Percentiles rank a stretch among this genome's conserved stretches.
These are phyloP conservation scores for Hipposideros larvatus DNA, from an alignment of 2,797 vertebrate genomes.

Conservation along the genomic window DNA sequence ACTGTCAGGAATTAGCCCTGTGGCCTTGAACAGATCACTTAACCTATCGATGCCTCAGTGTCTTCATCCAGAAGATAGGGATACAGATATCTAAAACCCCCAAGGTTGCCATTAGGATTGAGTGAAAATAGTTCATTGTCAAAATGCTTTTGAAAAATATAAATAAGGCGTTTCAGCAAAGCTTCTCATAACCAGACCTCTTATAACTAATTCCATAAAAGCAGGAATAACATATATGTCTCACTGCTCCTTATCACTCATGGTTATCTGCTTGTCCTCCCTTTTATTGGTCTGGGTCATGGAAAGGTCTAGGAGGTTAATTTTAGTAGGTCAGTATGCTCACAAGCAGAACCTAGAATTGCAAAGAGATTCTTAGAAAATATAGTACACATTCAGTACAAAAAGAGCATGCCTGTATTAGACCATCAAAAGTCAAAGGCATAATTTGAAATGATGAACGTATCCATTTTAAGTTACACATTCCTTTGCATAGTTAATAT, in stretches of 20 bases:
- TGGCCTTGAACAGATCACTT: not conserved
- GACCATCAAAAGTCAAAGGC: slow-evolving; percentile 89
- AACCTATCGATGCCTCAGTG: not conserved
- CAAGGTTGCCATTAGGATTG: not conserved
- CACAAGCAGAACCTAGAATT: slow-evolving; percentile 64
- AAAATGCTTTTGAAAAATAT: slow-evolving; percentile 65
- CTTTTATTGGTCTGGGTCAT: slow-evolving; percentile 51
- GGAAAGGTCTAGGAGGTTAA: slow-evolving; percentile 70
- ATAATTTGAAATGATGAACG: slow-evolving; percentile 92
- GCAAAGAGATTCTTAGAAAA: slow-evolving; percentile 72
- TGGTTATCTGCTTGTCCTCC: slow-evolving; percentile 57
- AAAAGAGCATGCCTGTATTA: slow-evolving; percentile 85
- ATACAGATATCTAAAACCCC: not conserved
- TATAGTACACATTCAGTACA: slow-evolving; percentile 62
- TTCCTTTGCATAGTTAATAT: slow-evolving; percentile 93
- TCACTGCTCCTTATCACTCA: not conserved
- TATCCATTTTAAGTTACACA: slow-evolving; percentile 91
- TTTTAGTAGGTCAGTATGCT: slow-evolving; percentile 73
- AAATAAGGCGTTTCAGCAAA: slow-evolving; percentile 25
- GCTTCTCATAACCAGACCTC: slow-evolving; percentile 1
- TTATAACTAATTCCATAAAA: not conserved
- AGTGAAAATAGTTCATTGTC: not conserved
- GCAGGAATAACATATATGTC: not conserved
- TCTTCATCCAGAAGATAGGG: not conserved
- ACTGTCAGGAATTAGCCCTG: not conserved